A percentile compares a stretch with the other conserved stretches of the same genome.
Evolutionary conservation across 1,140 invertebrate genomes (phyloP).

Genomic region (Drosophila pandora): DNA sequence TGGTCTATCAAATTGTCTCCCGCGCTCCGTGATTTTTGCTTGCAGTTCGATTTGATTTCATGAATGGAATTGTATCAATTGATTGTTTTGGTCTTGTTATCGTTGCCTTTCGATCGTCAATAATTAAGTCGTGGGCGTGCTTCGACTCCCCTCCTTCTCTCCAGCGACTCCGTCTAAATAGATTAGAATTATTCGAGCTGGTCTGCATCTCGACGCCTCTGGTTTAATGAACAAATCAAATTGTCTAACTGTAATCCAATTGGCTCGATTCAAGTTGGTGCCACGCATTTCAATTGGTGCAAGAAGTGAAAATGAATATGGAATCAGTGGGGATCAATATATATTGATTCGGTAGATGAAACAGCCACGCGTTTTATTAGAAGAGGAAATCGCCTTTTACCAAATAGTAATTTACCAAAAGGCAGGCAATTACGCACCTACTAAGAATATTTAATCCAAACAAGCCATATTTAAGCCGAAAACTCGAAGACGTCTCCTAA

Average conservation of each 20-base stretch:
- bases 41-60: conserved; percentile 79
- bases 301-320: conserved; percentile 14
- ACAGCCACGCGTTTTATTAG: not conserved
- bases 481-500: no score
- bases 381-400: not conserved
- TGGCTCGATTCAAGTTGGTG: conserved; percentile 48
- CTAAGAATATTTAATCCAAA: no score
- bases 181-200: conserved; percentile 64
- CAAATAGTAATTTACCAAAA: not conserved
- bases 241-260: conserved; percentile 69
- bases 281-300: conserved; percentile 33
- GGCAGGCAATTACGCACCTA: no score
- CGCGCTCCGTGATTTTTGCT: conserved; percentile 63
- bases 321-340: not conserved
- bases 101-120: conserved; percentile 75
- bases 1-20: conserved; percentile 49
- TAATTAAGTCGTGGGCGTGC: conserved; percentile 77
- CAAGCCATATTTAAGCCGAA: no score
- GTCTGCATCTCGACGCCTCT: conserved; percentile 20
- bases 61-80: conserved; percentile 82
- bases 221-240: conserved; percentile 72
- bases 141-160: conserved; percentile 2
- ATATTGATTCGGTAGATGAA: not conserved
- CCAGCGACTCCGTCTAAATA: conserved; percentile 54
- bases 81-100: conserved; percentile 80